These are phyloP conservation scores for Sitophilus oryzae DNA, from an alignment of 1,140 invertebrate genomes.

Conservation along the genomic window DNA sequence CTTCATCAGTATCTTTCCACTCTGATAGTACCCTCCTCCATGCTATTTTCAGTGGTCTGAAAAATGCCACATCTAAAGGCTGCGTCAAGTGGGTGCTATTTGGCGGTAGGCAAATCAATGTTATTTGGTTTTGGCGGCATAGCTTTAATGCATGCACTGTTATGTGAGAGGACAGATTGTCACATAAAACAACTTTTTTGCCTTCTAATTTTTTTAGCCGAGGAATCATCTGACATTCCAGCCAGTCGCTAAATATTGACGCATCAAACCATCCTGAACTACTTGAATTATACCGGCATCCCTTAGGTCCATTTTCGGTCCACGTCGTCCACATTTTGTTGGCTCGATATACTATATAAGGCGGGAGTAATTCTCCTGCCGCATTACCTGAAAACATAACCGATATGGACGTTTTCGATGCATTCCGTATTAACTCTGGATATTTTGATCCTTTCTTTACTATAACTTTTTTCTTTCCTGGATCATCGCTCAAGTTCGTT, in stretches of 20 bases:
- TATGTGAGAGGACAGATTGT: too few relatives aligned
- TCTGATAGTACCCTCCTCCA: slow-evolving; percentile 7
- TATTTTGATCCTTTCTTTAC: too few relatives aligned
- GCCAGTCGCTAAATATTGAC: slow-evolving; percentile 3
- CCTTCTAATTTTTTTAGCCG: slow-evolving; percentile 1
- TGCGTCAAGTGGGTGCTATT: too few relatives aligned
- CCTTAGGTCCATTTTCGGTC: slow-evolving; percentile 3
- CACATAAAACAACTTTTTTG: slow-evolving; percentile 8
- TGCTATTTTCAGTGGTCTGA: too few relatives aligned
- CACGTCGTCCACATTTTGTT: slow-evolving; percentile 13
- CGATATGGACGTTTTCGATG: slow-evolving; percentile 4
- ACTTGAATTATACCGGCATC: neutral
- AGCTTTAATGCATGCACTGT: too few relatives aligned
- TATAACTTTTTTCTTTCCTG: too few relatives aligned
- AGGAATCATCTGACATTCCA: slow-evolving; percentile 1
- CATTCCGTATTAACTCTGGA: too few relatives aligned
- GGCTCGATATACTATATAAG: slow-evolving; percentile 8
- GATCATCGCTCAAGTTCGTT: too few relatives aligned
- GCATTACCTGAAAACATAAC: slow-evolving; percentile 1
- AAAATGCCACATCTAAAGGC: too few relatives aligned
- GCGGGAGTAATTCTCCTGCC: neutral
- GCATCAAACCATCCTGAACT: slow-evolving; percentile 15
- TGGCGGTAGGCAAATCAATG: too few relatives aligned
- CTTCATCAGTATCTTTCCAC: slow-evolving; percentile 7
- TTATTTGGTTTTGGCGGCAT: too few relatives aligned